These are phyloP conservation scores for Palaemon carinicauda DNA, from an alignment of 1,140 invertebrate species.

Conservation along the genomic window DNA sequence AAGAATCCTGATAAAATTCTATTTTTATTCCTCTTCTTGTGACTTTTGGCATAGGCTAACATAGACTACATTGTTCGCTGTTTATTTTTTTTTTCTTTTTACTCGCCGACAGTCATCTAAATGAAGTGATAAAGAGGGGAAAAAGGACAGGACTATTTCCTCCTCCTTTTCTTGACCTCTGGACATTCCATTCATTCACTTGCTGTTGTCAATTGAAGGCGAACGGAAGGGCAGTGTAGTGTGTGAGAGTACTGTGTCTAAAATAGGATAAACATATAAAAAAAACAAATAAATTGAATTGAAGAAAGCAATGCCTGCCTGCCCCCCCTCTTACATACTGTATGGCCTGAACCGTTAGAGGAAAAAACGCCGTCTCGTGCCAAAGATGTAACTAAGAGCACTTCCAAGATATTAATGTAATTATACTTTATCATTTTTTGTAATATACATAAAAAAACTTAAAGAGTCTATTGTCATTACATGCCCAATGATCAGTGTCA, in stretches of 20 bases:
- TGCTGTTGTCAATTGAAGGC: neutral
- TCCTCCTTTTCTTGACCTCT: too few relatives aligned
- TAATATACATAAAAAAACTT: conserved; percentile 31
- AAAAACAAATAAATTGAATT: too few relatives aligned
- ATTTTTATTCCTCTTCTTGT: neutral
- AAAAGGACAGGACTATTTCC: neutral
- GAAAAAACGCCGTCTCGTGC: conserved; percentile 8
- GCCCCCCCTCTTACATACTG: neutral
- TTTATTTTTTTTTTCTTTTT: neutral
- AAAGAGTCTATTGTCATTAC: conserved; percentile 18
- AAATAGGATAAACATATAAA: too few relatives aligned
- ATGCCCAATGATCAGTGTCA: neutral
- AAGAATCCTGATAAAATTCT: neutral
- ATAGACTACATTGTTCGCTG: neutral
- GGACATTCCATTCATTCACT: too few relatives aligned
- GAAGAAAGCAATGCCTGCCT: neutral
- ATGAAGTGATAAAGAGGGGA: neutral
- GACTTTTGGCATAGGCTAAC: neutral
- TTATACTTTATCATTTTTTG: conserved; percentile 33
- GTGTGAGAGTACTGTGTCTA: neutral
- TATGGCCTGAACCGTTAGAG: conserved; percentile 13
- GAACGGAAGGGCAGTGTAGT: neutral
- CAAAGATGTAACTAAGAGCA: conserved; percentile 32
- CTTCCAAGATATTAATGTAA: conserved; percentile 36
- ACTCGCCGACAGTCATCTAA: neutral